Base-by-base conservation (phyloP, 2,888 invertebrate species). In the Drosophila melanosoma region DNA sequence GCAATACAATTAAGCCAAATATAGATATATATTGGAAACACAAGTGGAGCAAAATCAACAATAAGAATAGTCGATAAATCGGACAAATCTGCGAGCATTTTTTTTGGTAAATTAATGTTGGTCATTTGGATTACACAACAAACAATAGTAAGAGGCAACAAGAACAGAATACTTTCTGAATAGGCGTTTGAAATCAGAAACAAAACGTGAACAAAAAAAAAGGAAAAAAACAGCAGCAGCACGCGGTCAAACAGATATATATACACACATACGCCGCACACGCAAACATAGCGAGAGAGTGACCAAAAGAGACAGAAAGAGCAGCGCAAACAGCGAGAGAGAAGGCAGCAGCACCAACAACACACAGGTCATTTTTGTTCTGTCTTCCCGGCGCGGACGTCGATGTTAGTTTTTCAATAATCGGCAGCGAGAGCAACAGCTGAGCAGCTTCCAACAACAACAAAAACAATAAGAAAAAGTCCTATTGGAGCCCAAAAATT, bases 111-210 rank as follows among this genome's bases (percentile, higher is more conserved):
- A 78, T 75, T 79, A 64, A 53, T 62, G 68, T 36, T 78, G 78
- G 78, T 79, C 78, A 79, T 62, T 79, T 78, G 76, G 71, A 52
- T 78, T 79, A 72, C 76, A 78, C 78, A 78, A 78, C 79, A 63
- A 78, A 75, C 62, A 69, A 23, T 49, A 63, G 45, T 60, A 52
- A 65, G 35, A 29, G 53, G 48, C 59, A 53, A 12, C 29, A 57
- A 56, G 20, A 57, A 23, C 36, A 53, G 48, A 23, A 61, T 10
- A 57, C 56, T 49, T 75, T 75, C 71, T 76, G 72, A 79, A 79
- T 74, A 71, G 75, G 59, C 68, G 48, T 51, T 71, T 59, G 54
- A 59, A 76, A 67, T 53, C 67, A 40, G 74, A 65, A 66, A 74
- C 52, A 78, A 78, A 78, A 78, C 77, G 75, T 79, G 77, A 78